Evolutionary conservation across 2,797 vertebrate species (phyloP), one percentile per base, ranked within the genome.

Genomic region (Hypotaenidia okinawae): DNA sequence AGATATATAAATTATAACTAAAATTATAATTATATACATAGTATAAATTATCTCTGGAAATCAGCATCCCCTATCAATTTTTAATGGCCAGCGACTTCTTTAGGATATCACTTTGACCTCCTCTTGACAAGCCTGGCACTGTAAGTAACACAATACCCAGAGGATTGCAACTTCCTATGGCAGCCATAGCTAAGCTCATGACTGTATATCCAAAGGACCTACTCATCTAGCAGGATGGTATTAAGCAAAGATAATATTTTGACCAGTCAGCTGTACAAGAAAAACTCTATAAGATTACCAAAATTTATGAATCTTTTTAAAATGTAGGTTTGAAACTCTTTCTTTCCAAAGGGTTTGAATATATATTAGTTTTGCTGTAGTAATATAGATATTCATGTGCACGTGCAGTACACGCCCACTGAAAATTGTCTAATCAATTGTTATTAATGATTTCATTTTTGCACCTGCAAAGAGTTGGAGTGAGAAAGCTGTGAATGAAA

Each of bases 111-210:
- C 25, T 81, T 78, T 93, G 92, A 79, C 82, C 59, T 94, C 30
- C 39, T 81, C 67, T 33, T 92, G 87, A 73, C 28, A 73, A 85
- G 33, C 23, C 58, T 68, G 79, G 79, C n/a, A 17, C 43, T 18
- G 32, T 47, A 33, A 86, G 63, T 4, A 18, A 28, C 61, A 58
- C 73, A 81, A 57, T 37, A 45, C 51, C 86, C 75, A 37, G 18
- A 45, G 74, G 82, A 91, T 9, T 86, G 85, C 62, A 85, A 11
- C 57, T 88, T 39, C 74, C 74, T 51, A 1, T 52, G 92, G 90
- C 93, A 97, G 82, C 91, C 93, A 74, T 67, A 11, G 86, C 88
- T 95, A 87, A 95, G 93, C 68, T 78, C 45, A 5, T 11, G 73
- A 13, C 78, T 84, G 2, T 37, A 28, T 11, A 25, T 51, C 33